A percentile compares a stretch with the other conserved stretches of the same genome.
phyloP scores from a whole-genome alignment of 2,113 vertebrate genomes.

The Prunella fulvescens region DNA sequence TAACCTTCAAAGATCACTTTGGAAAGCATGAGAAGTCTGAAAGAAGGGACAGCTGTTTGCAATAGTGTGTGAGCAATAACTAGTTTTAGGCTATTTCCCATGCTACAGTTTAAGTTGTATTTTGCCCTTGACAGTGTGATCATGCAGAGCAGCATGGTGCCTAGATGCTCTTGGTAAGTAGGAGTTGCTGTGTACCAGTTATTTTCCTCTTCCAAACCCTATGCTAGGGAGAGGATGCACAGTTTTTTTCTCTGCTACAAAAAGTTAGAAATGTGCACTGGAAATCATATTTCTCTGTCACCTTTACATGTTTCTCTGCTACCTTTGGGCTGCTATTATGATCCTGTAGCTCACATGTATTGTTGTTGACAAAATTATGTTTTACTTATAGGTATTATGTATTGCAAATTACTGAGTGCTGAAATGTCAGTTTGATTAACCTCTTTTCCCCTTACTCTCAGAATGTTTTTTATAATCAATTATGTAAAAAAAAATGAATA shows the following conservation, averaged over 20 bases:
- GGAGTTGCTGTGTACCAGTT: not conserved
- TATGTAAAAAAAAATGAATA: not conserved
- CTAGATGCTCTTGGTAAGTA: not conserved
- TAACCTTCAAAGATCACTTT: not conserved
- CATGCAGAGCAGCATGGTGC: not conserved
- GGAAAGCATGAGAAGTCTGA: not conserved
- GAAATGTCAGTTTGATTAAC: not conserved
- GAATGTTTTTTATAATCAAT: not conserved
- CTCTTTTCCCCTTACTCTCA: not conserved
- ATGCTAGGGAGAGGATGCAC: accelerated
- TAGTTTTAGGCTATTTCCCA: not conserved
- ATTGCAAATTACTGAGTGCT: not conserved
- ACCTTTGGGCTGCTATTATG: not conserved
- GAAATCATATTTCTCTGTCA: not conserved
- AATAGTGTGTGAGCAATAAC: not conserved
- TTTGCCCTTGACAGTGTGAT: not conserved
- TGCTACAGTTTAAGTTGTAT: not conserved
- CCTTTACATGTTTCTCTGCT: not conserved
- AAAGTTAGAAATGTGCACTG: not conserved
- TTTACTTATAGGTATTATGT: not conserved
- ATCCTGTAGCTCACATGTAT: not conserved
- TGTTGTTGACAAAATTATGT: not conserved
- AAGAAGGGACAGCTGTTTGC: not conserved
- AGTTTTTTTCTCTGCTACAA: not conserved
- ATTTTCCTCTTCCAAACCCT: not conserved